Base-by-base conservation (phyloP, 2,888 invertebrate species). In the Anorthoa munda region DNA sequence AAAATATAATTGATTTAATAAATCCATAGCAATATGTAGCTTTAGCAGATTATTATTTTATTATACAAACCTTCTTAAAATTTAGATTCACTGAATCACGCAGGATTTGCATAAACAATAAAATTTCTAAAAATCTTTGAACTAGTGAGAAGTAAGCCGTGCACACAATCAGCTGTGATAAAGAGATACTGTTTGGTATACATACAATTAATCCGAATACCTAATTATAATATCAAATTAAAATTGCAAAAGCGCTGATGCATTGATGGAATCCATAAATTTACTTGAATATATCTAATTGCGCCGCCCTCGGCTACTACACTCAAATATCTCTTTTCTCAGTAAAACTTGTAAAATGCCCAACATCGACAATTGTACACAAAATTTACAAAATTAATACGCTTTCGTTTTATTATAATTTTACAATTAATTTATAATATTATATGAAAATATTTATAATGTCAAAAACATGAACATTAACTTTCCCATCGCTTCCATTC, bases 401-500 rank as follows among this genome's bases (percentile, higher is more conserved):
- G 17, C 26, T 53, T 21, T 11, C 18, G 48, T 31, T 13, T 50
- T 39, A 13, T n/a, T 12, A 45, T 7, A 45, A 46, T 31, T 12
- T 39, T 45, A 45, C 39, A 45, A 58, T 53, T 39, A n/a, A 39
- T 21, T 21, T 21, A 21, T 45, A 60, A 21, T 21, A 45, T 60
- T 21, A 45, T 60, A 45, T 21, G 45, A 60, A 60, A 60, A 45
- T 13, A 15, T 45, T 9, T 21, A 60, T 58, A n/a, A 1, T 46
- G 18, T 12, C 26, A 31, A 48, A 70, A 70, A 58, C 13, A 50
- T 59, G 2, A 75, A 23, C 1, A 39, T 45, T 45, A 15, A 21
- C 2, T 70, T 18, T n/a, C 21, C 31, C 17, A 72, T 21, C 15
- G 31, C 51, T 51, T 64, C n/a, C 31, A 53, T 69, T 48, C 58